Evolutionary conservation across 2,888 invertebrate species (phyloP), one percentile per base, ranked within the genome.

Genomic region (Julus scanicus): DNA sequence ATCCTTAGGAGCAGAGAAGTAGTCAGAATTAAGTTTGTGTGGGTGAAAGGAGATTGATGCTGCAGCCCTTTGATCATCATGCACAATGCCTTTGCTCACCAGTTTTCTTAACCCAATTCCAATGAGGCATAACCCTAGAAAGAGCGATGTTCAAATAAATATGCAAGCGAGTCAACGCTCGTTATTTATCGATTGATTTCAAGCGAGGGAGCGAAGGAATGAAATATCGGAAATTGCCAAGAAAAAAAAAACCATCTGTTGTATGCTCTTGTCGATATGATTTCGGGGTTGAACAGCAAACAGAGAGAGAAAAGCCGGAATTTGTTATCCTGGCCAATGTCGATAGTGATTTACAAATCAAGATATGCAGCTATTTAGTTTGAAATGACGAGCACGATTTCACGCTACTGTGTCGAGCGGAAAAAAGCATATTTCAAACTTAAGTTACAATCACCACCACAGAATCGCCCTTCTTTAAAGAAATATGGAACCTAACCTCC

Each of bases 331-430:
- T 71, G 71, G 71, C 71, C 71, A 71, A 71, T 71, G 71, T 71
- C 71, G 71, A 71, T 71, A 71, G 71, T 71, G 71, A 71, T 71
- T 71, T 71, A 71, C 71, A 71, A 71, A 71, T 71, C 71, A 29
- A 71, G 71, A 71, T 71, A 71, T 29, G 71, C 20, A 29, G n/a
- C 71, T 9, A 71, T 71, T 71, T 71, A 71, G 71, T 71, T 71
- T 71, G 71, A 71, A 71, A 71, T 71, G 71, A 71, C 71, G 71
- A 71, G 71, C 71, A 71, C 71, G 71, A 71, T 71, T 71, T 71
- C 71, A 71, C 71, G 71, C 71, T 9, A 29, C 9, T 20, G 71
- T 29, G 71, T 11, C 17, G 71, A 29, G 57, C 57, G n/a, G 57
- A 57, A 57, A 57, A 57, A 11, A 71, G 71, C 29, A 71, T 71